Evolutionary conservation across 2,888 invertebrate species (phyloP).

Genomic region (Drosophila colorata): DNA sequence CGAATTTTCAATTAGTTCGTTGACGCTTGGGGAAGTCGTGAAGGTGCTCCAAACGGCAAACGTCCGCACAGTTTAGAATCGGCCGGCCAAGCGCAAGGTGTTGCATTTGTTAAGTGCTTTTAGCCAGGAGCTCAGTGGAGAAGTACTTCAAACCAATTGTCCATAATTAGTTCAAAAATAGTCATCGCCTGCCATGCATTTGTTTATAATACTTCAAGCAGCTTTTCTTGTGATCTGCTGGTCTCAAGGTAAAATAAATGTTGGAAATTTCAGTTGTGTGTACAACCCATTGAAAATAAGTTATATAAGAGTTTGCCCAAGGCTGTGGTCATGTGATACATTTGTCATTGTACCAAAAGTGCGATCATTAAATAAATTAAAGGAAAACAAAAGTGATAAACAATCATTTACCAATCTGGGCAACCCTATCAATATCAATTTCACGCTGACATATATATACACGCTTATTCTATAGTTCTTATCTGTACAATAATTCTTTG

Average conservation of each 20-base stretch:
- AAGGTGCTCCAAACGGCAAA: slow-evolving; percentile 64
- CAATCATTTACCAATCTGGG: slow-evolving; percentile 27
- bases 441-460: slow-evolving; percentile 35
- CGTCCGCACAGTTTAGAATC: slow-evolving; percentile 73
- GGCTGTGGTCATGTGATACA: slow-evolving; percentile 58
- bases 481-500: slow-evolving; percentile 24
- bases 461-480: slow-evolving; percentile 27
- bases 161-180: background rate
- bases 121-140: slow-evolving; percentile 25
- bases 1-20: slow-evolving; percentile 81
- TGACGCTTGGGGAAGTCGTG: slow-evolving; percentile 77
- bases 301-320: slow-evolving; percentile 23
- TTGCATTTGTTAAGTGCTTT: slow-evolving; percentile 43
- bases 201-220: slow-evolving; percentile 44
- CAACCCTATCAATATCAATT: slow-evolving; percentile 59
- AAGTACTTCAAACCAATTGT: slow-evolving; percentile 17
- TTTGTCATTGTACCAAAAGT: slow-evolving; percentile 43
- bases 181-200: slow-evolving; percentile 31
- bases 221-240: slow-evolving; percentile 56
- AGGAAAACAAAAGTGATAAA: slow-evolving; percentile 42
- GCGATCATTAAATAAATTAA: slow-evolving; percentile 47
- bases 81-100: slow-evolving; percentile 64
- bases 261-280: background rate
- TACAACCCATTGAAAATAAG: background rate
- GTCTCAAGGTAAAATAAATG: slow-evolving; percentile 60